phyloP scores from a whole-genome alignment of 2,888 invertebrate species.

The Lucinisca nassula region DNA sequence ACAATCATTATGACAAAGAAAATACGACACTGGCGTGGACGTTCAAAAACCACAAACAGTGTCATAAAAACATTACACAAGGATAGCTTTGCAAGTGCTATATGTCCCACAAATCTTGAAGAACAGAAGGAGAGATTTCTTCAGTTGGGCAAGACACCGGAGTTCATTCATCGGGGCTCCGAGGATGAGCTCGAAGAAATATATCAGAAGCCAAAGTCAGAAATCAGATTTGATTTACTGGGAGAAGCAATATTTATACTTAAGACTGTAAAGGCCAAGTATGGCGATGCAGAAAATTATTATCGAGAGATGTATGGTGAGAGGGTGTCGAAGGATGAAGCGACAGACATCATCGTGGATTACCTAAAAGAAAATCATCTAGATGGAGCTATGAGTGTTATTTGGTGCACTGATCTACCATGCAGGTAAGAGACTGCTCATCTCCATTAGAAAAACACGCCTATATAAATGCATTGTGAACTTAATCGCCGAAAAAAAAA shows the following conservation, averaged over 20 bases:
- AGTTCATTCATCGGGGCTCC: conserved; percentile 79
- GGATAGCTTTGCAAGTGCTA: conserved; percentile 73
- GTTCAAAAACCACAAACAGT: conserved; percentile 61
- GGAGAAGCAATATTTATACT: conserved; percentile 84
- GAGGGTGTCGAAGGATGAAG: conserved; percentile 79
- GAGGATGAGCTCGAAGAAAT: conserved; percentile 77
- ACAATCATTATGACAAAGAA: conserved; percentile 62
- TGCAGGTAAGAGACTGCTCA: conserved; percentile 82
- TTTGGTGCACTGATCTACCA: conserved; percentile 85
- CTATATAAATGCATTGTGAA: too few species aligned
- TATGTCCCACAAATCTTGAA: conserved; percentile 83
- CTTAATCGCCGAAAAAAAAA: too few species aligned
- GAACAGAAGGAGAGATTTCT: conserved; percentile 86
- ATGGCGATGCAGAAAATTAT: conserved; percentile 83
- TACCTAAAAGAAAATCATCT: conserved; percentile 84
- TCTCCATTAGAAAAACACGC: too few species aligned
- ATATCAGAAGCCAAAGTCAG: conserved; percentile 76
- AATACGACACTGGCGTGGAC: conserved; percentile 63
- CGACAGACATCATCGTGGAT: conserved; percentile 81
- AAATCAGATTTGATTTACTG: conserved; percentile 83
- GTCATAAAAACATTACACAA: conserved; percentile 67
- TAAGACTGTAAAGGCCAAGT: conserved; percentile 80
- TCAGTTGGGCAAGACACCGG: conserved; percentile 82
- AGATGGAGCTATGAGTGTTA: conserved; percentile 84
- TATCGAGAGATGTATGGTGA: conserved; percentile 81